phyloP scores from a whole-genome alignment of 2,888 invertebrate genomes.

The Sarcophaga variegata region DNA sequence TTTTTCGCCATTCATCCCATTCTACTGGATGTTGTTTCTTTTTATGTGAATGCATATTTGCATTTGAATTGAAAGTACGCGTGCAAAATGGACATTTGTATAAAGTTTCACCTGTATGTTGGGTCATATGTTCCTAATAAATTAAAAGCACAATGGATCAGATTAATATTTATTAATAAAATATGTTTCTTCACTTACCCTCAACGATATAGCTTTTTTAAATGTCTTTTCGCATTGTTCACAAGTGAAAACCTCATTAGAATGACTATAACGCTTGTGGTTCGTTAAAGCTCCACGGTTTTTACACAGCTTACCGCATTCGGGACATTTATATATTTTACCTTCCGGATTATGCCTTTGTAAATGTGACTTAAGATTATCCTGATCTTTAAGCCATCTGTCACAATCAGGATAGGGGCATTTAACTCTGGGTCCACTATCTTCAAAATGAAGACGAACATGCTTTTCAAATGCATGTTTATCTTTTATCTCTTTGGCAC shows the following conservation, averaged over 20 bases:
- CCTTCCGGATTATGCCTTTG: constrained; percentile 77
- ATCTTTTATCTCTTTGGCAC: constrained; percentile 80
- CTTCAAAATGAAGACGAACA: constrained; percentile 77
- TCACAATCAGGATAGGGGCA: constrained; percentile 80
- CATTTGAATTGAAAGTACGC: constrained; percentile 81
- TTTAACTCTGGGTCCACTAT: constrained; percentile 78
- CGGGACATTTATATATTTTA: constrained; percentile 76
- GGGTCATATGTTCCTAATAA: constrained; percentile 79
- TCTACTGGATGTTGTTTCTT: constrained; percentile 80
- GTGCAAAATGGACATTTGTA: constrained; percentile 81
- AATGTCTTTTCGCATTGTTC: constrained; percentile 80
- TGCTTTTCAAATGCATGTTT: constrained; percentile 78
- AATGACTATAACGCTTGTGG: constrained; percentile 80
- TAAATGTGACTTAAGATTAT: constrained; percentile 78
- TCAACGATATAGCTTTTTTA: constrained; percentile 79
- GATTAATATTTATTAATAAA: not conserved
- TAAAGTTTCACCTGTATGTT: constrained; percentile 80
- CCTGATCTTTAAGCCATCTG: constrained; percentile 80
- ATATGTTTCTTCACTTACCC: constrained; percentile 71
- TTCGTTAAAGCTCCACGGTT: constrained; percentile 80
- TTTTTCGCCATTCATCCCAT: constrained; percentile 74
- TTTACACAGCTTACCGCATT: constrained; percentile 79
- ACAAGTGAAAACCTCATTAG: constrained; percentile 77
- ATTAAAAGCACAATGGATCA: not conserved
- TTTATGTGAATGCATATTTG: constrained; percentile 81